Conservation (phyloP, 2,113 vertebrate genomes). For the Phyllostomus hastatus region DNA sequence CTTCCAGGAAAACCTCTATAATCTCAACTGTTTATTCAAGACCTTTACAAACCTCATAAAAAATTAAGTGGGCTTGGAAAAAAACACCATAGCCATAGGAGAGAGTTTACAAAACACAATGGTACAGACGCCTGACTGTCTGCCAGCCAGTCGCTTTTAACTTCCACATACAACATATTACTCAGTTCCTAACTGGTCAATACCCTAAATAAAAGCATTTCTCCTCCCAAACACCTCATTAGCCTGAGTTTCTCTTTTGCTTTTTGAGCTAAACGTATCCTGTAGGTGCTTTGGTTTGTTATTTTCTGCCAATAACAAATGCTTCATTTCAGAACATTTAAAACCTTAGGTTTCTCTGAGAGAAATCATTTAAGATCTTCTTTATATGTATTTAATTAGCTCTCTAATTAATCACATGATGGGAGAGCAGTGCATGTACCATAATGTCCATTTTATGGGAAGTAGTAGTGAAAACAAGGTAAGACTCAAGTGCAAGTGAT, state of each 20-base stretch:
- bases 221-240: constrained; percentile 48
- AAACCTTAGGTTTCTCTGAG: constrained; percentile 45
- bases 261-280: background rate
- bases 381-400: constrained; percentile 36
- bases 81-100: background rate
- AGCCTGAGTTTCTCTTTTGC: background rate
- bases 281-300: constrained; percentile 7
- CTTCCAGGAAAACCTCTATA: constrained; percentile 58
- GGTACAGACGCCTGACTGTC: constrained; percentile 22
- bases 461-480: background rate
- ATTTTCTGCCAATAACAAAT: constrained; percentile 57
- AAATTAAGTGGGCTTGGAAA: constrained; percentile 58
- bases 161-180: constrained; percentile 63
- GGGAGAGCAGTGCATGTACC: background rate
- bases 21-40: constrained; percentile 37
- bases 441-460: background rate
- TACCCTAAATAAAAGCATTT: constrained; percentile 42
- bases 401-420: constrained; percentile 23
- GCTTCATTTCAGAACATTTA: constrained; percentile 21
- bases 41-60: constrained; percentile 68
- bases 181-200: constrained; percentile 50
- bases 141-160: constrained; percentile 18
- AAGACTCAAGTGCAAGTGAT: background rate
- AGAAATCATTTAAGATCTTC: constrained; percentile 44
- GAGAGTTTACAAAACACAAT: constrained; percentile 32